Percentiles rank a stretch among this genome's conserved stretches.
Evolutionary conservation across 2,113 vertebrate genomes (phyloP).

Genomic region (Myodes glareolus): DNA sequence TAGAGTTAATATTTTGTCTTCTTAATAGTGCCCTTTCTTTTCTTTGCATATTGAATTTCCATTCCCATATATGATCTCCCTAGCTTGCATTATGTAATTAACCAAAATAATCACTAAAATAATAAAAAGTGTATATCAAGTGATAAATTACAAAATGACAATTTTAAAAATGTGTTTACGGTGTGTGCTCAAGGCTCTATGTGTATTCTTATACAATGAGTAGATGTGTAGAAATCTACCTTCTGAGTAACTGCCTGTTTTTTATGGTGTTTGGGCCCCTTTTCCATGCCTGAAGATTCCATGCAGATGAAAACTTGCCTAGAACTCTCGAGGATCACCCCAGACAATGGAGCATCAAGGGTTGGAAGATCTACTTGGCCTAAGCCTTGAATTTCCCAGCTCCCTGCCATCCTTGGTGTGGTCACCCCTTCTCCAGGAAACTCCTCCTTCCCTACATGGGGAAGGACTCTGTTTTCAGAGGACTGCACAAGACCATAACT

Average conservation of each 20-base stretch:
- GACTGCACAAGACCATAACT: background rate
- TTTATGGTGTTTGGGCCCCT: background rate
- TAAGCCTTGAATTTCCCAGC: background rate
- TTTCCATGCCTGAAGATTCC: background rate
- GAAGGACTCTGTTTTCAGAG: background rate
- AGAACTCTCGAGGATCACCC: background rate
- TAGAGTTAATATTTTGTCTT: background rate
- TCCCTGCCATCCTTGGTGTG: too few relatives aligned
- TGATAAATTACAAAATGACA: background rate
- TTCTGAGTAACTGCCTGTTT: background rate
- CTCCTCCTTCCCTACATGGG: rapidly evolving
- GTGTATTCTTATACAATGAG: background rate
- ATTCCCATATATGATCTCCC: background rate
- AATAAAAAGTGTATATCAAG: background rate
- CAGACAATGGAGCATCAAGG: too few relatives aligned
- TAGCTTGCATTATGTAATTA: background rate
- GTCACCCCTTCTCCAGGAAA: background rate
- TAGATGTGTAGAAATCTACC: background rate
- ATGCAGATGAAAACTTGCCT: background rate
- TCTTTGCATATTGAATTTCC: background rate
- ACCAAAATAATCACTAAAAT: background rate
- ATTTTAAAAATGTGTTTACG: background rate
- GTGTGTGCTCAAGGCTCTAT: background rate
- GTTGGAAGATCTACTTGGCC: background rate
- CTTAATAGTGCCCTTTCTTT: background rate